A percentile compares a stretch with the other conserved stretches of the same genome.
These are phyloP conservation scores for Leucoraja ocellata DNA, from an alignment of 2,797 vertebrate species.

Conservation along the genomic window DNA sequence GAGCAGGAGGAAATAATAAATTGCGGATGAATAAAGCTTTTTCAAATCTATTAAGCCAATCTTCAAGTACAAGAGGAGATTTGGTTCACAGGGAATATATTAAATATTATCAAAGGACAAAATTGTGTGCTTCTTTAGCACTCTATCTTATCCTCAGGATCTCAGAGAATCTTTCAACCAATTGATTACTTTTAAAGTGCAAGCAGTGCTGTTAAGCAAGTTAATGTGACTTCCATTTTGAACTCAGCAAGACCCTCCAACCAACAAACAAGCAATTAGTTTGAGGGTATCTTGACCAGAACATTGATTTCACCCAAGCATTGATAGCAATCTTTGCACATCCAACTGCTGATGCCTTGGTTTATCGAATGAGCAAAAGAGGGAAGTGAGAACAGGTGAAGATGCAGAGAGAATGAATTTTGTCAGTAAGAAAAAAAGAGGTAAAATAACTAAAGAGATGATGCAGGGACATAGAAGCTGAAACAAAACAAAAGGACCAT, in stretches of 20 bases:
- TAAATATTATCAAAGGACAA: background rate
- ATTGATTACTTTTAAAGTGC: background rate
- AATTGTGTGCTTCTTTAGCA: background rate
- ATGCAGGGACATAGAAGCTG: background rate
- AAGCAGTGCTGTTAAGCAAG: background rate
- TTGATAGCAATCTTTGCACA: background rate
- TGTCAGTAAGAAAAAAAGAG: background rate
- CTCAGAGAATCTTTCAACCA: background rate
- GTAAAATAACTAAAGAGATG: background rate
- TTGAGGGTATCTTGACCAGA: background rate
- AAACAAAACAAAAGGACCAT: background rate
- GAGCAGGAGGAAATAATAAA: background rate
- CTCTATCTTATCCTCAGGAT: background rate
- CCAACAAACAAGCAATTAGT: background rate
- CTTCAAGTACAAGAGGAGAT: background rate
- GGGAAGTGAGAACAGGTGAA: background rate
- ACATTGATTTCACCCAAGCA: background rate
- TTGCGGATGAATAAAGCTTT: background rate
- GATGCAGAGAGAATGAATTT: background rate
- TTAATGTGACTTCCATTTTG: background rate
- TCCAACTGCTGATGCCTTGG: background rate
- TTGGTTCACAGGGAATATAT: background rate
- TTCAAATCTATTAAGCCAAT: background rate
- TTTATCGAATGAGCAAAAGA: background rate
- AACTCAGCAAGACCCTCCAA: background rate